Base-by-base conservation (phyloP, 2,113 vertebrate genomes). In the Xiphophorus hellerii region DNA sequence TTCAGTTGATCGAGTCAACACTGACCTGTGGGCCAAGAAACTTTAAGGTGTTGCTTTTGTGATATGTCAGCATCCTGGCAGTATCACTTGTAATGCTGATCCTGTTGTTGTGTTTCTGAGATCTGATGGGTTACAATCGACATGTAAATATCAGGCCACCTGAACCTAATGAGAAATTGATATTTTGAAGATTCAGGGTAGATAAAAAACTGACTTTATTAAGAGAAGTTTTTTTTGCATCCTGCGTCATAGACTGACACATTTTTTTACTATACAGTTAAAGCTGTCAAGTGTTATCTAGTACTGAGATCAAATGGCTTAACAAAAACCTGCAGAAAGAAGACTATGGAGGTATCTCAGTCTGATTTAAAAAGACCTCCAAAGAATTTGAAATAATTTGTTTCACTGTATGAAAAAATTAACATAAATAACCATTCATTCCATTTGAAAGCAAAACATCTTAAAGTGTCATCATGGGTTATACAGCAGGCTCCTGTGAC, bases 1-100 rank as follows among this genome's bases (percentile, higher is more conserved):
- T 60, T 30, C 80, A 58, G 58, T 30, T 60, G n/a, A 69, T 66
- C 42, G 33, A 71, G 28, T 80, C 71, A 61, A 11, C n/a, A 27
- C 58, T n/a, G 9, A 37, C 51, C 51, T 77, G 31, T 67, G 63
- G 61, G 42, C 66, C 39, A 25, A 73, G 76, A 63, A 31, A 69
- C 28, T 25, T 44, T 37, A 58, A 35, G 5, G 9, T 61, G 13
- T 70, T 27, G 22, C 54, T 58, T 84, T 63, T 60, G 54, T 33
- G 22, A 69, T 48, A 7, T 62, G 61, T 68, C 64, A 20, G 58
- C 33, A 64, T 68, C n/a, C 8, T 11, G 62, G 33, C 14, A 5
- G 33, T 48, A 14, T 39, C 31, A 13, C 15, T 30, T 25, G 15
- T 14, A 28, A 20, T 42, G 77, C 27, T 2, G 64, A 66, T 67